Evolutionary conservation across 2,797 vertebrate genomes (phyloP), one percentile per base, ranked within the genome.

Genomic region (Paratrypauchen microcephalus): DNA sequence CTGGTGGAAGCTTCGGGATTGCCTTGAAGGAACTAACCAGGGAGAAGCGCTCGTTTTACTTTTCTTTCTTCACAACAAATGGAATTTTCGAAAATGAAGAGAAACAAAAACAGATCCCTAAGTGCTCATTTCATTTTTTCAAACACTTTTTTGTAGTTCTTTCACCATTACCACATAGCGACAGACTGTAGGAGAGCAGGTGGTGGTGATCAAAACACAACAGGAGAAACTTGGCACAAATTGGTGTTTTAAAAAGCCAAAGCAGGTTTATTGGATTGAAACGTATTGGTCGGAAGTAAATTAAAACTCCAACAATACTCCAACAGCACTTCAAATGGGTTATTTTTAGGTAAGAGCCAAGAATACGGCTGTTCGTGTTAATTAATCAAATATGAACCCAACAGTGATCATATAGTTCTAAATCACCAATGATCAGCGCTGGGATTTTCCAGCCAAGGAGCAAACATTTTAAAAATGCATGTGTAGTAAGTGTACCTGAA

Each of bases 101-200:
- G 24, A 65, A 68, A 71, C 55, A 71, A 7, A 13, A 65, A 65
- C 30, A 73, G 47, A 74, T 5, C 58, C 39, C 54, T 45, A 69
- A 71, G 58, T 48, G 36, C 45, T 6, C 45, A 36, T 45, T 73
- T 16, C 60, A 66, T 74, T 26, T 68, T 56, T 28, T 28, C 19
- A 57, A 23, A n/a, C 54, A 54, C 70, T 81, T 65, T 50, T 55
- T 78, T 57, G 67, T n/a, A 57, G 24, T 28, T 26, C n/a, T 5
- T 24, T 5, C 11, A 11, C 23, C 59, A 61, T 61, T 61, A 61
- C n/a, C n/a, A 2, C 59, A 41, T 61, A 61, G 59, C 19, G 36
- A 19, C 57, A 41, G 32, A 41, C 13, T 21, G 59, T 1, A 13
- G 59, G 18, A 41, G 30, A 61, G 30, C 57, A 32, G 59, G 32